phyloP scores from a whole-genome alignment of 2,888 invertebrate genomes.

The Leptura quadrifasciata region DNA sequence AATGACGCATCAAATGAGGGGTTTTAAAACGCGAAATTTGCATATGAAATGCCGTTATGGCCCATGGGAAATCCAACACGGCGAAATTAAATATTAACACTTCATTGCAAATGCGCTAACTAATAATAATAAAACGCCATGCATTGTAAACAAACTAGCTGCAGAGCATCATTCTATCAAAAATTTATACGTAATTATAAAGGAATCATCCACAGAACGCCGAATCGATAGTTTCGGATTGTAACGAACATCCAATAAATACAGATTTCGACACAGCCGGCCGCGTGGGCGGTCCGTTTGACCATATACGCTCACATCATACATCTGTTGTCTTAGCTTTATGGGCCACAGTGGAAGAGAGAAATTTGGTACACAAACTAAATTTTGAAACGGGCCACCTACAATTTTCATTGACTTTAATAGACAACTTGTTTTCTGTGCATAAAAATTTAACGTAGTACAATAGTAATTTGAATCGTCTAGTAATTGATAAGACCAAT shows the following conservation, averaged over 20 bases:
- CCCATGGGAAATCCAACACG: slow-evolving; percentile 64
- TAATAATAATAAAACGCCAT: slow-evolving; percentile 54
- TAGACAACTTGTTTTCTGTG: not conserved
- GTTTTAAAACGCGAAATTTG: slow-evolving; percentile 64
- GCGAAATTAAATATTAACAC: slow-evolving; percentile 69
- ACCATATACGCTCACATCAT: not conserved
- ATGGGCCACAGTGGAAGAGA: not conserved
- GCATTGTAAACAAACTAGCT: slow-evolving; percentile 48
- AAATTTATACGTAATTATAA: slow-evolving; percentile 43
- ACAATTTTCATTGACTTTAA: not conserved
- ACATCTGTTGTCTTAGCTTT: not conserved
- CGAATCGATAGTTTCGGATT: slow-evolving; percentile 25
- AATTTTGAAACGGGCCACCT: not conserved
- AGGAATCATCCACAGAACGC: not conserved
- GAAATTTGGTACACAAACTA: not conserved
- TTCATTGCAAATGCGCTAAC: slow-evolving; percentile 66
- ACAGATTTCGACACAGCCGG: slow-evolving; percentile 14
- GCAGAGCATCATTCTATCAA: slow-evolving; percentile 44
- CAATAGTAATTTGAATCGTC: not conserved
- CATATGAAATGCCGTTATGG: slow-evolving; percentile 64
- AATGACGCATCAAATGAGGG: slow-evolving; percentile 33
- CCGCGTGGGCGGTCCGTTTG: not conserved
- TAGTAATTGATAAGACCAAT: no score
- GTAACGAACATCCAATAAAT: slow-evolving; percentile 14
- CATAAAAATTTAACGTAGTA: not conserved